Evolutionary conservation across 2,797 vertebrate genomes (phyloP), one percentile per base, ranked within the genome.

Genomic region (Acipenser oxyrinchus): DNA sequence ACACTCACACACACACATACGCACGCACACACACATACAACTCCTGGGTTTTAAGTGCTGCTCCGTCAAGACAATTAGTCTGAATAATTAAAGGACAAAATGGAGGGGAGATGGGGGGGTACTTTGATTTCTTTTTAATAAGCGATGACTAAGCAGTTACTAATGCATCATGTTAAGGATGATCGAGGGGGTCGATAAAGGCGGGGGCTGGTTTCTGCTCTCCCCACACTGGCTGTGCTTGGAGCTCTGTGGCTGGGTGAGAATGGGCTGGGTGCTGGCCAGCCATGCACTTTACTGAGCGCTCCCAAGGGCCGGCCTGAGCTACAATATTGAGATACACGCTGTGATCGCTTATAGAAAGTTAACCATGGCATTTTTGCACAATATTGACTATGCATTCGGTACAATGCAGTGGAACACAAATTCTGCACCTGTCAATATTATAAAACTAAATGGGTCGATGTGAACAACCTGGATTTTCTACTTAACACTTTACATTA

Each of bases 111-210:
- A 68, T 77, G 77, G 75, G 57, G 72, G n/a, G 52, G n/a, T 10
- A 55, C 52, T n/a, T 55, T 55, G 3, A n/a, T 55, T 74, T 73
- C 77, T 76, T 77, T 82, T 81, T 79, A 77, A 84, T 81, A 80
- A 82, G 73, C 74, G 75, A 79, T 85, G 83, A 85, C 79, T 84
- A 83, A 84, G 84, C 83, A 83, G 76, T 70, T 73, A 69, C 71
- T 65, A 51, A 53, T 77, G 73, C 77, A 68, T 74, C 69, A 82
- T 61, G 12, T 72, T 8, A 23, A 73, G 50, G 76, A 67, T 68
- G 76, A 79, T 81, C 73, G 74, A 81, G 83, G 52, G 52, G 4
- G n/a, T 55, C 52, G n/a, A 55, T 55, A 55, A 55, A 55, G 52
- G n/a, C 52, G 3, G 9, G 52, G 52, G n/a, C 52, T 55, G 9